Conservation (phyloP, 2,113 vertebrate species). For the Grammomys dolichurus region DNA sequence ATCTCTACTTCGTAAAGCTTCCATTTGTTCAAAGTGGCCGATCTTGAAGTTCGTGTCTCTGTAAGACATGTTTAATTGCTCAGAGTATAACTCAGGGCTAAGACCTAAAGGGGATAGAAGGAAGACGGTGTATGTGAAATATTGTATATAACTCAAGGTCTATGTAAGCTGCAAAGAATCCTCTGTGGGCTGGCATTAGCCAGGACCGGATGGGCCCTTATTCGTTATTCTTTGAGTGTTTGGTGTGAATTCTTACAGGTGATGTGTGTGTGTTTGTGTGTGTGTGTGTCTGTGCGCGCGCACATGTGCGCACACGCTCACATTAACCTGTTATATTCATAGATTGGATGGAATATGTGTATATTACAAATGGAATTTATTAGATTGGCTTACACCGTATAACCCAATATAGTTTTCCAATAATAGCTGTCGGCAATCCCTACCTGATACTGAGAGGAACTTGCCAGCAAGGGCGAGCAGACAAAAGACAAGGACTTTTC, state of each 20-base stretch:
- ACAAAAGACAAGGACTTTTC: not conserved
- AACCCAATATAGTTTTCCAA: not conserved
- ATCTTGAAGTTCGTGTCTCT: not conserved
- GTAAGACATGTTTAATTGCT: not conserved
- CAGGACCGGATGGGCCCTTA: not conserved
- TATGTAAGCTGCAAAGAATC: not conserved
- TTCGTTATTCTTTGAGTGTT: not conserved
- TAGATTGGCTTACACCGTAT: not conserved
- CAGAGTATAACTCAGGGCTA: not conserved
- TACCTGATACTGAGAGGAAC: not conserved
- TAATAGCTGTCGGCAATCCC: not conserved
- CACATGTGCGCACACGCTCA: not conserved
- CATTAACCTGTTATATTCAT: not conserved
- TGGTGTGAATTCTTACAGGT: not conserved
- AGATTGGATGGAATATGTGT: not conserved
- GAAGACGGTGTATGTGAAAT: not conserved
- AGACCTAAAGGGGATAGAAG: not conserved
- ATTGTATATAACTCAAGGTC: not conserved
- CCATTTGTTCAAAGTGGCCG: not conserved
- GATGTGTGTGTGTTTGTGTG: not conserved
- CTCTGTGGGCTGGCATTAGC: not conserved
- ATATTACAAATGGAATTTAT: not conserved
- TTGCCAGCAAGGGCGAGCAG: not conserved
- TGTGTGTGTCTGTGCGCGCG: not conserved
- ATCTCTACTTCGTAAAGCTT: not conserved